phyloP scores from a whole-genome alignment of 2,113 vertebrate genomes.

The Nestor notabilis region DNA sequence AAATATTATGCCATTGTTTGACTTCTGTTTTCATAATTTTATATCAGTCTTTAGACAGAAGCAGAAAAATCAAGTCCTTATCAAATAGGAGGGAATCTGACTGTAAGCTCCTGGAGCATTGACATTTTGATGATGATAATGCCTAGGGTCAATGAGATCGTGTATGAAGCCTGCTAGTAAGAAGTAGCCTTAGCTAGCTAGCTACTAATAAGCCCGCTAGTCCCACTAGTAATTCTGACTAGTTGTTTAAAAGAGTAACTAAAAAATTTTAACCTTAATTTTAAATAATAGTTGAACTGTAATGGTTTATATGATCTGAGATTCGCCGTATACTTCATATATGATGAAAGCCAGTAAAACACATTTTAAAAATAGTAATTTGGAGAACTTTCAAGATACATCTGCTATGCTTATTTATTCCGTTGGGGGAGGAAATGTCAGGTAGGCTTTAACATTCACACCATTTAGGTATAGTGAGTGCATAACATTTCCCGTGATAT shows the following conservation, averaged over 20 bases:
- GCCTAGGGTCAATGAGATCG: not conserved
- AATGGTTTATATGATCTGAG: not conserved
- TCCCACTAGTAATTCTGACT: not conserved
- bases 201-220: not conserved
- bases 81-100: not conserved
- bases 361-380: not conserved
- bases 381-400: not conserved
- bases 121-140: not conserved
- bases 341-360: not conserved
- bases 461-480: not conserved
- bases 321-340: not conserved
- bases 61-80: not conserved
- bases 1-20: not conserved
- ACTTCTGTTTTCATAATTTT: not conserved
- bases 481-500: not conserved
- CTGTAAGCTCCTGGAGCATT: not conserved
- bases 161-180: not conserved
- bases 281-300: not conserved
- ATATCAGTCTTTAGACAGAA: not conserved
- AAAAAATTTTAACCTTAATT: not conserved
- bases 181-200: not conserved
- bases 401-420: slow-evolving; percentile 26
- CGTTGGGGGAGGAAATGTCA: not conserved
- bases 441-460: not conserved
- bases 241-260: not conserved